These are phyloP conservation scores for Hydrocynus forskahlii DNA, from an alignment of 2,797 vertebrate genomes.

Conservation along the genomic window DNA sequence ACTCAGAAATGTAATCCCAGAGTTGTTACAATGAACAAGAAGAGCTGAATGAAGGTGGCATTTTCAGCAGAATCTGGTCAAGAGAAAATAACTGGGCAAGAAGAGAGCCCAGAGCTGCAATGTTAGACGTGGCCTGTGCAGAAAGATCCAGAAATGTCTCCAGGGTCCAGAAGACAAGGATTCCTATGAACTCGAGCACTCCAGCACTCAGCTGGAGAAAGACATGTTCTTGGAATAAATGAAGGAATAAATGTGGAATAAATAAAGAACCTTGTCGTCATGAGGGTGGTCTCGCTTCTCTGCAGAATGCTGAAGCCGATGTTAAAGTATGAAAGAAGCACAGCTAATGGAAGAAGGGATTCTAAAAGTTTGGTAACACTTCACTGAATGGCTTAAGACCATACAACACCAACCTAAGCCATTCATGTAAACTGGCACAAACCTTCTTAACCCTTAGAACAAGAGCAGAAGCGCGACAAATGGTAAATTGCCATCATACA, in stretches of 20 bases:
- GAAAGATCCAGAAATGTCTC: slow-evolving; percentile 82
- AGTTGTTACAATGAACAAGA: slow-evolving; percentile 74
- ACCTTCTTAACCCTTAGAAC: no score
- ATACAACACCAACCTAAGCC: no score
- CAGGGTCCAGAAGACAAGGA: slow-evolving; percentile 75
- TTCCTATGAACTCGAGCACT: slow-evolving; percentile 66
- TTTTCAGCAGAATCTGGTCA: slow-evolving; percentile 67
- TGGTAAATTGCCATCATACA: no score
- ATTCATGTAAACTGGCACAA: no score
- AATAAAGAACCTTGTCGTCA: slow-evolving; percentile 18
- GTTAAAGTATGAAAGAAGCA: no score
- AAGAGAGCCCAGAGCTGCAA: slow-evolving; percentile 77
- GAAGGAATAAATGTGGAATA: slow-evolving; percentile 55
- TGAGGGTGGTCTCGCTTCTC: slow-evolving; percentile 45
- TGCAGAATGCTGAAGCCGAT: no score
- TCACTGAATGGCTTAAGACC: no score
- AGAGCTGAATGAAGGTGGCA: slow-evolving; percentile 70
- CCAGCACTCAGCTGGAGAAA: slow-evolving; percentile 71
- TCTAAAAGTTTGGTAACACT: no score
- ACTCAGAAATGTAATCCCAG: slow-evolving; percentile 80
- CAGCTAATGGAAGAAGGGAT: no score
- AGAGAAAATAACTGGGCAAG: slow-evolving; percentile 72
- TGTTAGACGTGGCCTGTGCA: slow-evolving; percentile 64
- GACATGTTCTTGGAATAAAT: slow-evolving; percentile 73
- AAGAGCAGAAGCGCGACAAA: no score